Conservation (phyloP, 2,113 vertebrate genomes). For the Rhinopomastus cyanomelas region DNA sequence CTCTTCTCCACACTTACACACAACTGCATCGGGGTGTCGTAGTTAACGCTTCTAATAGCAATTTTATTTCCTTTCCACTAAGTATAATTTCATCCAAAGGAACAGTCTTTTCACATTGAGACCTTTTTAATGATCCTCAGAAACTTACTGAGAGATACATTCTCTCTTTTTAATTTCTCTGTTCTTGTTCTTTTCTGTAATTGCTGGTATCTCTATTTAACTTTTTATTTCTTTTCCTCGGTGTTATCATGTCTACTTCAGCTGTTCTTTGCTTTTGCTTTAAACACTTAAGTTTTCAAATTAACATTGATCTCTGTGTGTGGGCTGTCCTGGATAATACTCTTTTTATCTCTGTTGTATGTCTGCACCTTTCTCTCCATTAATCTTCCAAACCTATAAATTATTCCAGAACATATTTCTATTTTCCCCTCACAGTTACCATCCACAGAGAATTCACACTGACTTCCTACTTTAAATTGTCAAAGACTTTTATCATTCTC, state of each 20-base stretch:
- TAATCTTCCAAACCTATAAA: constrained; percentile 61
- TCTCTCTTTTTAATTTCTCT: background rate
- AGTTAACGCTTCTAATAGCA: background rate
- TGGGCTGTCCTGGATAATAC: constrained; percentile 20
- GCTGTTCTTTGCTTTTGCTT: background rate
- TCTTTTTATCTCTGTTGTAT: constrained; percentile 61
- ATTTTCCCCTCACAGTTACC: constrained; percentile 17
- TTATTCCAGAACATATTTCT: constrained; percentile 31
- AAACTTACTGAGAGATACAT: background rate
- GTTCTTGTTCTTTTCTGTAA: background rate
- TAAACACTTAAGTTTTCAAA: constrained; percentile 38
- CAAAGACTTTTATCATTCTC: constrained; percentile 27
- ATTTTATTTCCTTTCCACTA: constrained; percentile 1
- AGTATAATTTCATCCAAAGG: background rate
- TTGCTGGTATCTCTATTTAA: background rate
- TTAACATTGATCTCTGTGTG: constrained; percentile 47
- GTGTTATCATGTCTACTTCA: background rate
- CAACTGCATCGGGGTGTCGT: background rate
- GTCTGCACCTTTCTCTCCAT: constrained; percentile 35
- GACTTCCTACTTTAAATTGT: constrained; percentile 13
- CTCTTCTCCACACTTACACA: background rate
- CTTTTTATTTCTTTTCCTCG: background rate
- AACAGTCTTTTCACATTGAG: background rate
- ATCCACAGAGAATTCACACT: constrained; percentile 30
- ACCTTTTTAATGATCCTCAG: background rate